Evolutionary conservation across 2,888 invertebrate species (phyloP).

Genomic region (Malacosoma neustria): DNA sequence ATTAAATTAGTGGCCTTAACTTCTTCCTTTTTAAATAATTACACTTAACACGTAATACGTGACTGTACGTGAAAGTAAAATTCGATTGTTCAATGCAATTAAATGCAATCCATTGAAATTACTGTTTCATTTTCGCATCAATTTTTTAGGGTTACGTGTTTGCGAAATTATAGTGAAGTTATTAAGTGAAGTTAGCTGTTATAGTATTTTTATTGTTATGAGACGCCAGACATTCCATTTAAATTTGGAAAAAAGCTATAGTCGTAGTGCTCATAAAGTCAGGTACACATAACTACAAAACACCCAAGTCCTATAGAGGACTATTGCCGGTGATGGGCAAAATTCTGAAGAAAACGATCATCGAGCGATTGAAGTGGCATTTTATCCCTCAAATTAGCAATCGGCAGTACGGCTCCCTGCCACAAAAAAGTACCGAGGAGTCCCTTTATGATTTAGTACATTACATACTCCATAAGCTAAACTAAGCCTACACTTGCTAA

Average conservation of each 20-base stretch:
- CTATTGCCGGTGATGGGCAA: background rate
- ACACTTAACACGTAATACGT: background rate
- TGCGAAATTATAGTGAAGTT: no score
- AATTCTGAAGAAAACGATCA: background rate
- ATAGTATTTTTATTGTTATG: no score
- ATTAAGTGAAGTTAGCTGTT: no score
- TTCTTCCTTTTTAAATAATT: background rate
- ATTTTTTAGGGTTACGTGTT: background rate
- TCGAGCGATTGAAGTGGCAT: background rate
- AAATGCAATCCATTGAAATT: background rate
- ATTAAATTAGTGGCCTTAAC: no score
- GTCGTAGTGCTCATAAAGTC: no score
- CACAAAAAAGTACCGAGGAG: background rate
- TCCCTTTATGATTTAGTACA: background rate
- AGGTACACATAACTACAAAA: no score
- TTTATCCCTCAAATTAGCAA: background rate
- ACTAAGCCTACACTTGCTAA: no score
- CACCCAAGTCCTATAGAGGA: no score
- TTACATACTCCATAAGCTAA: background rate
- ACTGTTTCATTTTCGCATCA: background rate
- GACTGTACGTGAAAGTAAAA: background rate
- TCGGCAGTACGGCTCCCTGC: background rate
- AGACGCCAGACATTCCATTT: no score
- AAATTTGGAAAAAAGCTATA: no score
- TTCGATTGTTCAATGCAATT: constrained; percentile 1